Evolutionary conservation across 92 coral and sea anemone genomes (phyloP), one percentile per base, ranked within the genome.

Genomic region (Isaurus tuberculatus): DNA sequence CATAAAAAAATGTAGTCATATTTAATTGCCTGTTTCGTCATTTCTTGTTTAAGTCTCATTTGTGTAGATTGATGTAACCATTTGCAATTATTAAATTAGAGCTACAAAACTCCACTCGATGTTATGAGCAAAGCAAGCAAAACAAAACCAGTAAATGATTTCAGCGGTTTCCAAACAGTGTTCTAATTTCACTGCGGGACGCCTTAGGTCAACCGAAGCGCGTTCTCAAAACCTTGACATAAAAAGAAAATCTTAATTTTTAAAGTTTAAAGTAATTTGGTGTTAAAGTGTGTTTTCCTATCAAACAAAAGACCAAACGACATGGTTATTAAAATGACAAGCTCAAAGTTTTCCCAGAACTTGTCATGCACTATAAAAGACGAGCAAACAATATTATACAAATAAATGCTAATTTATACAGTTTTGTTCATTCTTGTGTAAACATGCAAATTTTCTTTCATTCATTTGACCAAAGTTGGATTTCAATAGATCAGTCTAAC

Each of bases 381-480:
- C 75, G 81, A 66, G 51, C 83, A 80, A 87, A 79, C 77, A 89
- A 60, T 65, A 34, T 46, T 82, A 58, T n/a, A n/a, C 81, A 86
- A 86, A 70, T 84, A 88, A 13, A 88, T 79, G 75, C 65, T 83
- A 90, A 90, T 90, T 78, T 90, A 90, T 90, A 65, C 93, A 77
- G 91, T 90, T 90, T 69, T 79, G 91, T 87, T 91, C 83, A 40
- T 26, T 78, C 85, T 46, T 57, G 48, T 32, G 86, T 90, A 90
- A 87, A 90, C 87, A 90, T 90, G 93, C 87, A 90, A 90, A 90
- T 90, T 84, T 32, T 36, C 64, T 75, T 72, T 71, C 91, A 86
- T 90, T 80, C 86, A 87, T 87, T 88, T 84, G 83, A 74, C 81
- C 78, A 81, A 49, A 79, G 75, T 26, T 23, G 60, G 82, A 33